These are phyloP conservation scores for Elymnias hypermnestra DNA, from an alignment of 1,140 invertebrate species.

Conservation along the genomic window DNA sequence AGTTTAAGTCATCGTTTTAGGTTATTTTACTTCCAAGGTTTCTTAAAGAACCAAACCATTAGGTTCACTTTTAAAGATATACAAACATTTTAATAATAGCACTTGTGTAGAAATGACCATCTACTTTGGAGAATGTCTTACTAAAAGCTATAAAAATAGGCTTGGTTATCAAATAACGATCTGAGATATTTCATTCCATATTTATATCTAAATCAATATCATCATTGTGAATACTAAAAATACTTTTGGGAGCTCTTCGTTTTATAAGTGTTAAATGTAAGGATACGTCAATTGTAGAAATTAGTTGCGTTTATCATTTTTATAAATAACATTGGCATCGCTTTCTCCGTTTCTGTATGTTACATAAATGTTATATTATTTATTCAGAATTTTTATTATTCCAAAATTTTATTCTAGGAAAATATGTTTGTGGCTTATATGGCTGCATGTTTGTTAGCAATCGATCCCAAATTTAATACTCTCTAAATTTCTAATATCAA, in stretches of 20 bases:
- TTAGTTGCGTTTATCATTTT: conserved; percentile 20
- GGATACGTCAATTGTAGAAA: conserved; percentile 15
- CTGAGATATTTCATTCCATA: no score
- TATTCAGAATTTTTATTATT: conserved; percentile 1
- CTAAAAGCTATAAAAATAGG: no score
- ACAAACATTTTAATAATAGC: no score
- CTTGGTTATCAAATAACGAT: no score
- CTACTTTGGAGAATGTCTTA: no score
- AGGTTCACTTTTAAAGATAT: no score
- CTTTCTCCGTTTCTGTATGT: conserved; percentile 19
- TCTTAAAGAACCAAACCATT: no score
- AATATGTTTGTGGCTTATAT: conserved; percentile 27
- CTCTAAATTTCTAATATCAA: no score
- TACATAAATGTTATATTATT: conserved; percentile 13
- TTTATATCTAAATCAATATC: no score
- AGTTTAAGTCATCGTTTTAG: no score
- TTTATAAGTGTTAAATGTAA: background rate
- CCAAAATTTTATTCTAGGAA: conserved; percentile 17
- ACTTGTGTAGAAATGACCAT: no score
- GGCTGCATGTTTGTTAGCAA: conserved; percentile 28
- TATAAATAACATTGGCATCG: conserved; percentile 17
- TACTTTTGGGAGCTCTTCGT: background rate
- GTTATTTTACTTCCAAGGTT: no score
- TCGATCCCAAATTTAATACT: conserved; percentile 24
- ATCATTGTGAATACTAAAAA: background rate